A percentile compares a stretch with the other conserved stretches of the same genome.
Evolutionary conservation across 1,140 invertebrate species (phyloP).

Genomic region (Venturia canescens): DNA sequence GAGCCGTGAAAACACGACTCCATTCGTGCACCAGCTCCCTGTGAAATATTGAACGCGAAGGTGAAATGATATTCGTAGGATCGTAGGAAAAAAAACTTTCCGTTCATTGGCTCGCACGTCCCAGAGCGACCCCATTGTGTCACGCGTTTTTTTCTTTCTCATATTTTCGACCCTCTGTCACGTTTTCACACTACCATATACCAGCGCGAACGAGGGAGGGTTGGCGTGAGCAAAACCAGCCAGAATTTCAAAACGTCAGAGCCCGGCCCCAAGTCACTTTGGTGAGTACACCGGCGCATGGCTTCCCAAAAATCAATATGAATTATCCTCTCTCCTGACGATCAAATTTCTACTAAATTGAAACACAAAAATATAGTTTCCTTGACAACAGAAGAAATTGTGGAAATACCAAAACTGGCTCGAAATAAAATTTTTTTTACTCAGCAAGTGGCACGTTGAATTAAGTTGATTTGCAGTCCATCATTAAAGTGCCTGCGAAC

Average conservation of each 20-base stretch:
- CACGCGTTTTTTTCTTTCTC: constrained; percentile 49
- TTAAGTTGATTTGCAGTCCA: no score
- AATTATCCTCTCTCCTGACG: background rate
- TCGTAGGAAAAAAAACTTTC: constrained; percentile 34
- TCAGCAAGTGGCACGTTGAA: no score
- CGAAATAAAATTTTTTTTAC: no score
- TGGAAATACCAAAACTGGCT: no score
- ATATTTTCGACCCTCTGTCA: constrained; percentile 22
- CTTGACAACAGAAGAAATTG: no score
- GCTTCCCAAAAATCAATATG: constrained; percentile 8
- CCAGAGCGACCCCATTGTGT: constrained; percentile 48
- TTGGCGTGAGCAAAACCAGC: constrained; percentile 7
- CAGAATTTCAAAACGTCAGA: background rate
- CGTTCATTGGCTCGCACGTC: constrained; percentile 48
- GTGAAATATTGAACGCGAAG: constrained; percentile 17
- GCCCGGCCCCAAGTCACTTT: background rate
- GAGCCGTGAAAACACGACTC: constrained; percentile 69
- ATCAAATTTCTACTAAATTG: background rate
- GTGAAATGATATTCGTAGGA: constrained; percentile 50
- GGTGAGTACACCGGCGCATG: background rate
- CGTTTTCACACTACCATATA: constrained; percentile 12
- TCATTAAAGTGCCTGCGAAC: no score
- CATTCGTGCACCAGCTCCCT: constrained; percentile 8
- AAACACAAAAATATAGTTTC: background rate
- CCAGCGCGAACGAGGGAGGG: constrained; percentile 30